A percentile compares a stretch with the other conserved stretches of the same genome.
Conservation (phyloP, 2,888 invertebrate species). For the Thera obeliscata region DNA sequence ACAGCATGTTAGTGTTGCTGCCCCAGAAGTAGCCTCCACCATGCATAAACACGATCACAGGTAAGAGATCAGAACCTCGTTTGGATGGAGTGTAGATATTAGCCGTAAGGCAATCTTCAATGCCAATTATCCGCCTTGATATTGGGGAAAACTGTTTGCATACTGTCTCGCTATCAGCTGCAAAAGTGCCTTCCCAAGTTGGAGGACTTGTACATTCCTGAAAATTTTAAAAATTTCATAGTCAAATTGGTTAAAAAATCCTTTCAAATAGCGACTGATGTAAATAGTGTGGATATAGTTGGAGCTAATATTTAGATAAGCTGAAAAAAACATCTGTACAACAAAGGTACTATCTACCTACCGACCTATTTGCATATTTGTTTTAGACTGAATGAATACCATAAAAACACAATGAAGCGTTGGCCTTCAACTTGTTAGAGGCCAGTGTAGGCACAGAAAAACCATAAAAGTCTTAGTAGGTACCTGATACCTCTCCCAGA, state of each 20-base stretch:
- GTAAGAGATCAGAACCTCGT: conserved; percentile 5
- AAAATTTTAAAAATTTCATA: background rate
- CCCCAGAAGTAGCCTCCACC: conserved; percentile 51
- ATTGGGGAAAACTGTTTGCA: conserved; percentile 22
- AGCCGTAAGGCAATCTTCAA: conserved; percentile 18
- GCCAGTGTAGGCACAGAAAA: background rate
- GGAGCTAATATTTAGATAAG: too few species aligned
- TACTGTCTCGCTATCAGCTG: conserved; percentile 3
- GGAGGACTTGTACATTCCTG: conserved; percentile 17
- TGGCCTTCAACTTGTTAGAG: too few species aligned
- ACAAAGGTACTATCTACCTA: too few species aligned
- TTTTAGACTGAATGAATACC: too few species aligned
- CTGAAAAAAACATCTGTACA: too few species aligned
- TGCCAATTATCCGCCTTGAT: conserved; percentile 6
- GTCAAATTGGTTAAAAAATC: too few species aligned
- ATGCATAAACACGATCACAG: conserved; percentile 43
- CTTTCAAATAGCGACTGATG: background rate
- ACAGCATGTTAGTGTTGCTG: conserved; percentile 46
- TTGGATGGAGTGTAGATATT: conserved; percentile 17
- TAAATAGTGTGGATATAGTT: too few species aligned
- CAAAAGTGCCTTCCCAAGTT: conserved; percentile 11
- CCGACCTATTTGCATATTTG: too few species aligned
- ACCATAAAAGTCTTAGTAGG: background rate
- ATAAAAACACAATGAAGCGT: too few species aligned
- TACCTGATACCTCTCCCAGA: conserved; percentile 19